These are phyloP conservation scores for Zoanthus solanderi DNA, from an alignment of 92 coral and sea anemone genomes.

Conservation along the genomic window DNA sequence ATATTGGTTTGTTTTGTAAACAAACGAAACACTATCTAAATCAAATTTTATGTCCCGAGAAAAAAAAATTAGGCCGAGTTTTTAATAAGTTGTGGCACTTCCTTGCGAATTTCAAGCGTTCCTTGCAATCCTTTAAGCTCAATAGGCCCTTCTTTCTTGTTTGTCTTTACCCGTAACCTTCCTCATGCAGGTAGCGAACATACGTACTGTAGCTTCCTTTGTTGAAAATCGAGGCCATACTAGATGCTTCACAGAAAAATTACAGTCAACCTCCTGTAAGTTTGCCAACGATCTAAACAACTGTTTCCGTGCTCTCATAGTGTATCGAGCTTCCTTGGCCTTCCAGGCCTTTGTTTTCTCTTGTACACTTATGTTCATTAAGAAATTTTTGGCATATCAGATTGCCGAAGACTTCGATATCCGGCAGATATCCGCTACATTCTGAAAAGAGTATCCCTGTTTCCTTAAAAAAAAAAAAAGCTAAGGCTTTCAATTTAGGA, in stretches of 20 bases:
- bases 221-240: not conserved
- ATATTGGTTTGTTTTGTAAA: conserved; percentile 9
- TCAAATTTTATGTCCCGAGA: conserved; percentile 24
- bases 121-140: not conserved
- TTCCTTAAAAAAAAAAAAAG: too few relatives aligned
- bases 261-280: not conserved
- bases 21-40: conserved; percentile 38
- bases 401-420: not conserved
- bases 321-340: not conserved
- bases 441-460: not conserved
- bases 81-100: not conserved
- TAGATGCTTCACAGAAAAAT: not conserved
- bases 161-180: not conserved
- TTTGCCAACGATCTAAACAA: not conserved
- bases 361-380: not conserved
- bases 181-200: not conserved
- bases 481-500: too few relatives aligned
- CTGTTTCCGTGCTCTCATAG: not conserved
- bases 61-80: not conserved
- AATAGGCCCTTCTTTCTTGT: not conserved
- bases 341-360: not conserved
- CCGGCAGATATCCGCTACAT: not conserved
- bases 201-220: not conserved
- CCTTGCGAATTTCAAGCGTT: not conserved
- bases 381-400: not conserved